These are phyloP conservation scores for Glaucopsyche alexis DNA, from an alignment of 2,888 invertebrate species.

Conservation along the genomic window DNA sequence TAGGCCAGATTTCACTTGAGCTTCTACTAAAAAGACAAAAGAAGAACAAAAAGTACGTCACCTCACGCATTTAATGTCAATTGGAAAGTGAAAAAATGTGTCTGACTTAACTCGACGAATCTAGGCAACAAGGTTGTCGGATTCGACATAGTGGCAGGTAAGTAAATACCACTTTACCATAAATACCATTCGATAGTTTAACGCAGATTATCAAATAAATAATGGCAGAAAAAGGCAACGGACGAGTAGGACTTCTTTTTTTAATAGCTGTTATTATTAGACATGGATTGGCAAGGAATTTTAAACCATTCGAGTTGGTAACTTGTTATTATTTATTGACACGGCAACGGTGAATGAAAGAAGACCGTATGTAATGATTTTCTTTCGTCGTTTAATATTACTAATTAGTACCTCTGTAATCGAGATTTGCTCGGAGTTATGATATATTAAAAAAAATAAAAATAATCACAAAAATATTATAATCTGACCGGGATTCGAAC, in stretches of 20 bases:
- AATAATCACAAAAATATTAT: too few species aligned
- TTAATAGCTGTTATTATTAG: neutral
- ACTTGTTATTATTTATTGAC: neutral
- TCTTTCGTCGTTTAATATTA: constrained; percentile 2
- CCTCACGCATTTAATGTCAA: constrained; percentile 31
- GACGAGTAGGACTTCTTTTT: constrained; percentile 13
- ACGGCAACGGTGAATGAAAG: neutral
- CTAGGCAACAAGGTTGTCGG: constrained; percentile 46
- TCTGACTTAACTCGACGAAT: constrained; percentile 35
- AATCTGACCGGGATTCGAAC: too few species aligned
- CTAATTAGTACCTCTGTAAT: constrained; percentile 67
- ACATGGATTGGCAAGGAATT: neutral
- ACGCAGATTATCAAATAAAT: neutral
- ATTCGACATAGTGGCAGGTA: constrained; percentile 38
- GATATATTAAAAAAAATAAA: too few species aligned
- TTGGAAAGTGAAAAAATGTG: constrained; percentile 36
- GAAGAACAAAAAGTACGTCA: constrained; percentile 2
- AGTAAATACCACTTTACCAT: constrained; percentile 11
- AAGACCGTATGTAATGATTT: too few species aligned
- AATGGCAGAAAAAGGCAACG: neutral
- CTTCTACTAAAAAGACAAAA: constrained; percentile 22
- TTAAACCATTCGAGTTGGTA: neutral
- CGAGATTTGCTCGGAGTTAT: too few species aligned
- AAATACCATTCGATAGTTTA: neutral
- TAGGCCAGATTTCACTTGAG: constrained; percentile 15